Evolutionary conservation across 2,888 invertebrate genomes (phyloP).

Genomic region (Nephrotoma appendiculata): DNA sequence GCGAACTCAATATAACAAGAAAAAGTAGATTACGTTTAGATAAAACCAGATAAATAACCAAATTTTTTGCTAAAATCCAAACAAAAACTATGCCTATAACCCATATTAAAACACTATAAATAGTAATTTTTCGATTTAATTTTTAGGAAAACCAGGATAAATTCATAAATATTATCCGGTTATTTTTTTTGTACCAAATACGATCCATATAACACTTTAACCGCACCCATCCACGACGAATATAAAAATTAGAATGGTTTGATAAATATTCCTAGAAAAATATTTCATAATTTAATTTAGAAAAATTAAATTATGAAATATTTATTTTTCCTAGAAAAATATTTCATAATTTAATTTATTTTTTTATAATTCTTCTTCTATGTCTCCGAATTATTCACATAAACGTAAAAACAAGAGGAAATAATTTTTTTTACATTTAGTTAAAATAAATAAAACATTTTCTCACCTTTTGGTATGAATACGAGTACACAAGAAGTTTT

Average conservation of each 20-base stretch:
- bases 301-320: too few relatives aligned
- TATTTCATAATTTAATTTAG: not conserved
- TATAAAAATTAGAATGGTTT: not conserved
- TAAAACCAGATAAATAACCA: not conserved
- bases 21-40: not conserved
- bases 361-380: not conserved
- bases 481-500: too few relatives aligned
- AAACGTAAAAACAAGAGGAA: not conserved
- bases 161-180: not conserved
- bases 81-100: not conserved
- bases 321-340: too few relatives aligned
- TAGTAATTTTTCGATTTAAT: not conserved
- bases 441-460: too few relatives aligned
- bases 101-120: not conserved
- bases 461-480: too few relatives aligned
- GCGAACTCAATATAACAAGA: not conserved
- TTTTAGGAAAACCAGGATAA: not conserved
- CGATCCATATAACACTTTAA: not conserved
- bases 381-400: not conserved
- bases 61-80: not conserved
- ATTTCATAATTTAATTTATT: not conserved
- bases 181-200: not conserved
- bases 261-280: not conserved
- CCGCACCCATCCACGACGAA: not conserved
- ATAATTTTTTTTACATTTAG: not conserved